These are phyloP conservation scores for Osmerus mordax DNA, from an alignment of 2,113 vertebrate species.

Conservation along the genomic window DNA sequence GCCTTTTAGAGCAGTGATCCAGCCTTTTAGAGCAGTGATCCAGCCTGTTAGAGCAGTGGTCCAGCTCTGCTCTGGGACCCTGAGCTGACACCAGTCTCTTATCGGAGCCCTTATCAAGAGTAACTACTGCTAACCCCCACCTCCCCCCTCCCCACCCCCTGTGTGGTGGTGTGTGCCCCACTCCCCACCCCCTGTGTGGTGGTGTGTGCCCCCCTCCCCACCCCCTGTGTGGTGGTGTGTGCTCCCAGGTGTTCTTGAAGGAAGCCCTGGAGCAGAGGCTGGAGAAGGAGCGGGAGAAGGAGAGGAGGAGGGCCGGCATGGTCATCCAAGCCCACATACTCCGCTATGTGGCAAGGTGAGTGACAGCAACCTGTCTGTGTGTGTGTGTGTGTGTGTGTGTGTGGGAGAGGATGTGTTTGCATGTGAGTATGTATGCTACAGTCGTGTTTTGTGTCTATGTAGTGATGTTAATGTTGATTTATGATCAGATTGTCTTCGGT, in stretches of 20 bases:
- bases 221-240: conserved; percentile 41
- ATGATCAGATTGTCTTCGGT: conserved; percentile 20
- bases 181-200: conserved; percentile 37
- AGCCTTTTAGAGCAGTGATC: too few relatives aligned
- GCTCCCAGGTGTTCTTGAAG: conserved; percentile 89
- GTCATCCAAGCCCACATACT: conserved; percentile 90
- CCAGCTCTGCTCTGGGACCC: neutral
- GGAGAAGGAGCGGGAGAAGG: conserved; percentile 87
- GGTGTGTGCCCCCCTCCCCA: conserved; percentile 52
- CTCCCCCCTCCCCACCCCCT: too few relatives aligned
- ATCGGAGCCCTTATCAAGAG: conserved; percentile 12
- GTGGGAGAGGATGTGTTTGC: conserved; percentile 20
- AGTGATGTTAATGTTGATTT: neutral
- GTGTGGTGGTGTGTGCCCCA: too few relatives aligned
- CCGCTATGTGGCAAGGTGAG: conserved; percentile 93
- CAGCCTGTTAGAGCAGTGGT: too few relatives aligned
- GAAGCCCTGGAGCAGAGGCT: conserved; percentile 91
- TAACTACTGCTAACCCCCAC: conserved; percentile 21
- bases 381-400: conserved; percentile 13
- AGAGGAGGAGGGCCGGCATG: conserved; percentile 83
- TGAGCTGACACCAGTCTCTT: neutral
- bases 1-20: too few relatives aligned
- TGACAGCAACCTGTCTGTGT: conserved; percentile 24
- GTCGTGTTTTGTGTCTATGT: too few relatives aligned
- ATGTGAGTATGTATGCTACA: neutral